Conservation (phyloP, 2,113 vertebrate species). For the Semnornis frantzii region DNA sequence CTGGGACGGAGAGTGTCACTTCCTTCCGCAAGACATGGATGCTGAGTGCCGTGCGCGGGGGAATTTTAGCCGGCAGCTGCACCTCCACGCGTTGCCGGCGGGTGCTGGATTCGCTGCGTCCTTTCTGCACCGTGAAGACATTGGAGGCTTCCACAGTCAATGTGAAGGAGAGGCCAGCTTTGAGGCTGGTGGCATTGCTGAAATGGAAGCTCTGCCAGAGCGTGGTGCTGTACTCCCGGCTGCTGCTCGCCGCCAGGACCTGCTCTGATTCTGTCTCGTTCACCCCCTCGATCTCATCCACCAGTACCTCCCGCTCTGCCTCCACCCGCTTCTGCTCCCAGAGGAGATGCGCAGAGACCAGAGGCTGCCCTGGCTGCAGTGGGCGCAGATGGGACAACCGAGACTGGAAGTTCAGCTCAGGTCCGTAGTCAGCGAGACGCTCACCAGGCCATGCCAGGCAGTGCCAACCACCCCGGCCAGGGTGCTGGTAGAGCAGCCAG, state of each 20-base stretch:
- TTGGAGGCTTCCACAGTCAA: slow-evolving; percentile 49
- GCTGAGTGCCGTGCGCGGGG: slow-evolving; percentile 18
- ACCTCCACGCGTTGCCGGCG: slow-evolving; percentile 48
- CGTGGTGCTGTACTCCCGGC: slow-evolving; percentile 52
- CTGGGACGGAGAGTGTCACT: slow-evolving; percentile 20
- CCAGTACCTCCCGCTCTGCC: slow-evolving; percentile 55
- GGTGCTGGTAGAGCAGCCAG: slow-evolving; percentile 69
- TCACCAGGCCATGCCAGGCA: slow-evolving; percentile 59
- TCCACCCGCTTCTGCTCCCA: slow-evolving; percentile 66
- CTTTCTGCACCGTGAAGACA: slow-evolving; percentile 62
- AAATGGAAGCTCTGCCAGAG: slow-evolving; percentile 70
- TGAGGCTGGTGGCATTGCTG: slow-evolving; percentile 58
- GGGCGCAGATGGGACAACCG: slow-evolving; percentile 64
- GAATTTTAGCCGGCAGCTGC: slow-evolving; percentile 53
- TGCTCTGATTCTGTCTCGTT: slow-evolving; percentile 61
- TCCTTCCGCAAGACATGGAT: slow-evolving; percentile 64
- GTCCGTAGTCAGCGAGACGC: slow-evolving; percentile 27
- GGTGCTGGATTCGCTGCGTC: slow-evolving; percentile 46
- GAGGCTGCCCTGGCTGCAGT: neutral
- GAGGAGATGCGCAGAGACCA: slow-evolving; percentile 1
- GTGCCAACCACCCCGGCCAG: slow-evolving; percentile 32
- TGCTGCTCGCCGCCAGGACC: slow-evolving; percentile 39
- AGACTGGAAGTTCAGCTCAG: slow-evolving; percentile 41
- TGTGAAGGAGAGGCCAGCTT: slow-evolving; percentile 57
- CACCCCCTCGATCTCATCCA: slow-evolving; percentile 68